Evolutionary conservation across 2,797 vertebrate species (phyloP), one percentile per base, ranked within the genome.

Genomic region (Amniataba percoides): DNA sequence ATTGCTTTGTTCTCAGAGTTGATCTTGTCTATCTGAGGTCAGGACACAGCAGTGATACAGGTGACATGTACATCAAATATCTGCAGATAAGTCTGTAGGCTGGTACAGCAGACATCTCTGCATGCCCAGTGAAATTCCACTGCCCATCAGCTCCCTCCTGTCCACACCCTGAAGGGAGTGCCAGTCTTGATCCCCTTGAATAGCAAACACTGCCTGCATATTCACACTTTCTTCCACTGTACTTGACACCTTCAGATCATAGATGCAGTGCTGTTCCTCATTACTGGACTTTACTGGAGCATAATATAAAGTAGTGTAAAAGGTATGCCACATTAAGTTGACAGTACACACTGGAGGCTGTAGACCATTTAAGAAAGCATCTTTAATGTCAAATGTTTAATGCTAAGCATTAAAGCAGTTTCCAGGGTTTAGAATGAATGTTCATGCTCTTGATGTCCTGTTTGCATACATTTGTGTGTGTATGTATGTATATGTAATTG

Each of bases 241-340:
- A 31, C 40, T 61, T 45, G 10, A 83, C 23, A 53, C 46, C 40
- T 15, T 7, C 3, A 21, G 0, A 23, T 52, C 25, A 40, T 49
- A 13, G 80, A 62, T 64, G 9, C 34, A 60, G n/a, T 49, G 3
- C 23, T 23, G 48, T 31, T 61, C 36, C 23, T 52, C 48, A 7
- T 7, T 23, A 23, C 13, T 8, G 21, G 10, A 16, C 40, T 18
- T 53, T 46, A 7, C 12, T 56, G 5, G 40, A 31, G 27, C 27
- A 31, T 31, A 31, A 31, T 31, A 61, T 46, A 18, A 70, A 53
- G 34, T 14, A 14, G 23, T 36, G 49, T n/a, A 36, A 61, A 21
- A 60, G 14, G 56, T 55, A 18, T 2, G n/a, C 18, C 5, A 21
- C 55, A 7, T 18, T 7, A 45, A 18, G 0, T 14, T 11, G 12